A percentile compares a stretch with the other conserved stretches of the same genome.
Evolutionary conservation across 2,888 invertebrate genomes (phyloP).

Genomic region (Phytoseiulus persimilis): DNA sequence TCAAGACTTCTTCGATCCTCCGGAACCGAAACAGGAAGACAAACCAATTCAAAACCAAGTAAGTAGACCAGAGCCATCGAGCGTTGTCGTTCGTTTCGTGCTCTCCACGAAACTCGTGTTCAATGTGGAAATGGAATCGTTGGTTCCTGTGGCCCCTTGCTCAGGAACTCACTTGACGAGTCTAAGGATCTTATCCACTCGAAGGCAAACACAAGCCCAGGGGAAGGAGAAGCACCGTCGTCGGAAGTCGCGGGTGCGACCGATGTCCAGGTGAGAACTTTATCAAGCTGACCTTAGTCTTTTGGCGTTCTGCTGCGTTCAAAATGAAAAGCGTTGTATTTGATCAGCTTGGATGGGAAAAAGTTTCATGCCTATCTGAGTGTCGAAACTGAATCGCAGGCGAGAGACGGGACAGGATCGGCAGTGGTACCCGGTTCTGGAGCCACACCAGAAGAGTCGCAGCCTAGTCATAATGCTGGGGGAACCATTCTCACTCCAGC

Average conservation of each 20-base stretch:
- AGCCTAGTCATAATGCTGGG: not conserved
- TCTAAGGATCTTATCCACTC: not conserved
- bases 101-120: too few relatives aligned
- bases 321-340: not conserved
- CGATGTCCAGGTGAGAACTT: not conserved
- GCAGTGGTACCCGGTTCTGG: not conserved
- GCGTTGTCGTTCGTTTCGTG: too few relatives aligned
- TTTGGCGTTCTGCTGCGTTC: not conserved
- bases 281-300: not conserved
- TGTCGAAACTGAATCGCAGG: not conserved
- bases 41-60: not conserved
- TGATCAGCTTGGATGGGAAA: not conserved
- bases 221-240: not conserved
- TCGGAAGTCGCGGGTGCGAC: not conserved
- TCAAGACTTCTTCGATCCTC: slow-evolving; percentile 84
- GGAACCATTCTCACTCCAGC: not conserved
- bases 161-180: not conserved
- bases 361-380: not conserved
- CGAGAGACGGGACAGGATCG: not conserved
- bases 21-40: slow-evolving; percentile 52
- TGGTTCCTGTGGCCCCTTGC: too few relatives aligned
- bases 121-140: too few relatives aligned
- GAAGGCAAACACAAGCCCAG: not conserved
- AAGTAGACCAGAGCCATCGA: not conserved
- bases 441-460: slow-evolving; percentile 5